Base-by-base conservation (phyloP, 2,113 vertebrate genomes). In the Chlamydotis undulata region DNA sequence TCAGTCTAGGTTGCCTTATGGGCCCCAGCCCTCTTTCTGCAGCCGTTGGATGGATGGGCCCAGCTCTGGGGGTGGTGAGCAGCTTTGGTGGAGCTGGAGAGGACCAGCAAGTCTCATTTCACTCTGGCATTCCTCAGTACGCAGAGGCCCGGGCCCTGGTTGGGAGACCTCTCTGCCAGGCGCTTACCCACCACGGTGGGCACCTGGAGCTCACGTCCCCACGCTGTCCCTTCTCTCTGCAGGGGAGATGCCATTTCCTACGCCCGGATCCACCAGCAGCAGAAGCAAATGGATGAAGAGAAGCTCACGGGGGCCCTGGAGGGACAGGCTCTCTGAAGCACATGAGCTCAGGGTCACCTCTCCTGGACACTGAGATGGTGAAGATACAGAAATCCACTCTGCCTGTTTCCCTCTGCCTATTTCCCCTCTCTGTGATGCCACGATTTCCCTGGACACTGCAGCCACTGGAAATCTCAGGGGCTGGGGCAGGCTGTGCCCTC, bases 191-290 rank as follows among this genome's bases (percentile, higher is more conserved):
- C 39, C 52, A 3, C 8, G n/a, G 37, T 71, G 53, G 55, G 45
- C 28, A 31, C 37, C 13, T 2, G 1, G 43, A 65, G 64, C n/a
- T 59, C 16, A 3, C 1, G 2, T 7, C 9, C 53, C 77, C 50
- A 13, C 1, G 0, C 73, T 31, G 25, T 81, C 83, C 64, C 37
- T 52, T 94, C 43, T 94, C 49, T 95, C 74, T 81, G 18, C 97
- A 99, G 99, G 98, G 99, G 99, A 5, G 99, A 99, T 4, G 99
- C 98, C 1, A 98, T 99, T 87, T 98, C 98, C 53, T 99, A 99
- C 0, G 99, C 99, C 55, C 97, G 99, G 50, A 98, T 99, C 89
- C 98, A 99, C 96, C 98, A 99, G 95, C 98, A 99, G 96, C 99
- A 98, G 97, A 99, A 99, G 97, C 98, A 98, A 93, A 98, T 96